Evolutionary conservation across 92 coral and sea anemone genomes (phyloP), one percentile per base, ranked within the genome.

Genomic region (Actinernus sp.): DNA sequence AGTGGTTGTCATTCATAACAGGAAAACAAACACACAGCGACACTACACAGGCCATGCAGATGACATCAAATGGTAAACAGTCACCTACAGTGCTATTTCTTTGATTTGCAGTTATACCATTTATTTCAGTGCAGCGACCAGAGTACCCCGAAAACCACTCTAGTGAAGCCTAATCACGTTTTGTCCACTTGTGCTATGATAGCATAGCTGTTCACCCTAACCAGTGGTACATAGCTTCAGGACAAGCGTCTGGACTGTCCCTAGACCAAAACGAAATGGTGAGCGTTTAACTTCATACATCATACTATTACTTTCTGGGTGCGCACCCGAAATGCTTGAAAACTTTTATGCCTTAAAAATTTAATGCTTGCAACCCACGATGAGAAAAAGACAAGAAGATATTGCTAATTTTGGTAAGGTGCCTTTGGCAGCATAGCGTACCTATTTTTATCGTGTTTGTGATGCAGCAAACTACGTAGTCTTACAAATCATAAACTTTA

Each of bases 11-110:
- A 81, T 90, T n/a, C 81, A 69, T 40, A 85, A 85, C 83, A 75
- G 75, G 73, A 52, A 78, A 14, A 72, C 81, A 20, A 86, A 64
- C 66, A 81, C 76, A 23, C 97, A 90, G 53, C 45, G 97, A 33
- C 97, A 90, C 72, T 90, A 90, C 47, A 90, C 92, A 20, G 97
- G 88, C 2, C 97, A 90, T 61, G 97, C 97, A 13, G 97, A 90
- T 64, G 92, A 90, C 43, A 90, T 90, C 81, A 86, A 81, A 60
- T 85, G 97, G 91, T 85, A 78, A 9, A 3, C 17, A 24, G 18
- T 59, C 31, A 26, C 3, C 31, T 5, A 18, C 54, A 47, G 54
- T 47, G 24, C 54, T 47, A 5, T 4, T 37, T 37, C n/a, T 37
- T n/a, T 7, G 43, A 37, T 7, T 37, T 7, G 9, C 43, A 37